These are phyloP conservation scores for Hedychridium roseum DNA, from an alignment of 2,888 invertebrate genomes.

Conservation along the genomic window DNA sequence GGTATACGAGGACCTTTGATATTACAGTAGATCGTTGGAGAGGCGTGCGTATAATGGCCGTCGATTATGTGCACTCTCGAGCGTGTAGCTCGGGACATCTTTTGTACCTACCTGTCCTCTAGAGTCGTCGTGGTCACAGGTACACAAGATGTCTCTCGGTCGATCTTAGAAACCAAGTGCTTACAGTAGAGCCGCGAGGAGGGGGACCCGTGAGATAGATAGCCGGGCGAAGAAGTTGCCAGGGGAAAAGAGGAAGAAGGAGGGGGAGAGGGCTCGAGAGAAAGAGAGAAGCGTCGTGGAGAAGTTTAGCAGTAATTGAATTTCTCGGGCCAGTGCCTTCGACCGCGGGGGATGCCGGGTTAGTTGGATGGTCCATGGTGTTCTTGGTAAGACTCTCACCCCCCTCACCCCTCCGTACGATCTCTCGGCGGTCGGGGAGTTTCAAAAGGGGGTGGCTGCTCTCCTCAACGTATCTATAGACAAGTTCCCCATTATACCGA, in stretches of 20 bases:
- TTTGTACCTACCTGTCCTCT: too few relatives aligned
- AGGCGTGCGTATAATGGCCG: too few relatives aligned
- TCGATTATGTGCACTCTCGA: too few relatives aligned
- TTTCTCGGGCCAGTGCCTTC: conserved; percentile 62
- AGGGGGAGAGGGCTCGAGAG: neutral
- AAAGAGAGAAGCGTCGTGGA: conserved; percentile 44
- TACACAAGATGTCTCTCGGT: conserved; percentile 30
- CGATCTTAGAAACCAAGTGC: conserved; percentile 45
- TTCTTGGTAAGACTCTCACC: conserved; percentile 26
- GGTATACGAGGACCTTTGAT: too few relatives aligned
- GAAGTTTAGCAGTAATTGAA: conserved; percentile 63
- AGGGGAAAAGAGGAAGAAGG: neutral
- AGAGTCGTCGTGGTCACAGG: neutral
- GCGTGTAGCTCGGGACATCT: too few relatives aligned
- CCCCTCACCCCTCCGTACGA: conserved; percentile 22
- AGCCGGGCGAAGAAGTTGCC: too few relatives aligned
- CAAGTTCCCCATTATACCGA: too few relatives aligned
- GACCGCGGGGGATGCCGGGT: conserved; percentile 49
- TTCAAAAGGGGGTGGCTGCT: conserved; percentile 40
- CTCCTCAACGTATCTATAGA: too few relatives aligned
- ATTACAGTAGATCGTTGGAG: too few relatives aligned
- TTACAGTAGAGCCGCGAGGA: conserved; percentile 37
- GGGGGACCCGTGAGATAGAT: conserved; percentile 11
- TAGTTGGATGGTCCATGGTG: conserved; percentile 29
- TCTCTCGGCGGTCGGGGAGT: conserved; percentile 31